Conservation (phyloP, 2,888 invertebrate genomes). For the Parapristionchus giblindavisi region DNA sequence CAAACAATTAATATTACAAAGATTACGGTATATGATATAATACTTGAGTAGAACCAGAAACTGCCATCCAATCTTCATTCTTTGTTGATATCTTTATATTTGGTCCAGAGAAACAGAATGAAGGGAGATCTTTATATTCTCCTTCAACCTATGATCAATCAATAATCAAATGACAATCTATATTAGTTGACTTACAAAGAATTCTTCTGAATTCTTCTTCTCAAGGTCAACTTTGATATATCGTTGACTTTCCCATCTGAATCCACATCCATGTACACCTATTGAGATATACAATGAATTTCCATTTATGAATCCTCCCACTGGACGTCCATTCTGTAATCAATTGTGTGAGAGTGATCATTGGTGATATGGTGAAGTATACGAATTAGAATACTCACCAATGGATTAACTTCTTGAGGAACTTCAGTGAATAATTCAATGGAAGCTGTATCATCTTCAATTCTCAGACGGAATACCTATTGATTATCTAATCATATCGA, state of each 20-base stretch:
- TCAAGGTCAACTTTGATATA: constrained; percentile 47
- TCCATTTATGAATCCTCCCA: constrained; percentile 39
- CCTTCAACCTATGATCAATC: constrained; percentile 19
- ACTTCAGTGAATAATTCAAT: constrained; percentile 36
- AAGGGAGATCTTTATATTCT: constrained; percentile 38
- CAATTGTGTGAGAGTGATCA: neutral
- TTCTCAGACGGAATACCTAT: constrained; percentile 28
- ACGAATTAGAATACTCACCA: constrained; percentile 3
- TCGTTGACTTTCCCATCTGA: constrained; percentile 49
- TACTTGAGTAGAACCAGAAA: constrained; percentile 39
- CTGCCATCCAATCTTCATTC: constrained; percentile 41
- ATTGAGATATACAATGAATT: constrained; percentile 48
- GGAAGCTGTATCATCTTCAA: constrained; percentile 5
- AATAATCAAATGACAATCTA: neutral
- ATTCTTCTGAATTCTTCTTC: constrained; percentile 36
- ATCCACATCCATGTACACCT: constrained; percentile 57
- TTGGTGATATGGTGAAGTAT: neutral
- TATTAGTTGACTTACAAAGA: constrained; percentile 33
- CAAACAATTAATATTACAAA: neutral
- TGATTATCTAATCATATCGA: neutral
- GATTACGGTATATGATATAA: neutral
- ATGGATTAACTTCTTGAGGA: constrained; percentile 34
- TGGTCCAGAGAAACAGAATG: constrained; percentile 48
- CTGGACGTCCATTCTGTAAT: constrained; percentile 45
- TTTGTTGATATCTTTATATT: constrained; percentile 32